Evolutionary conservation across 1,140 invertebrate genomes (phyloP), one percentile per base, ranked within the genome.

Genomic region (Zaprionus nigranus): DNA sequence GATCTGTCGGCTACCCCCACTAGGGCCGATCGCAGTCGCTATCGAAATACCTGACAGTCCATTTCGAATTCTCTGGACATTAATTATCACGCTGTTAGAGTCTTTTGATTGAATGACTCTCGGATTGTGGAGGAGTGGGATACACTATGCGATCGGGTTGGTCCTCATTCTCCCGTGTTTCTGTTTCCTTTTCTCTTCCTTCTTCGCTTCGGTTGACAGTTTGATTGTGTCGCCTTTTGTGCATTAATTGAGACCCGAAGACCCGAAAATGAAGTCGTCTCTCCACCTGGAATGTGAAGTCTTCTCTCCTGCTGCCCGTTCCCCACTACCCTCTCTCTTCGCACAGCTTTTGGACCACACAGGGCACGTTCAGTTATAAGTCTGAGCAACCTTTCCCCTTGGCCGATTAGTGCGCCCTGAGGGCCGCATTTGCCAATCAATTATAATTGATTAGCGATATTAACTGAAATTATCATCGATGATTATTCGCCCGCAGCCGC

Each of bases 371-470:
- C 13, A 30, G n/a, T 20, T 51, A 24, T n/a, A n/a, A 7, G 13
- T 49, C 17, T n/a, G 43, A 38, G 40, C 1, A 62, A 69, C 53
- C 38, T 38, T 58, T 36, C 28, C 53, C n/a, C 34, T 56, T 7
- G n/a, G n/a, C 40, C 40, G 40, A 62, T 57, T 69, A 49, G 59
- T 34, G 57, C 24, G 9, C 36, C 58, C 72, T 70, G 38, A 40
- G 53, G 72, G 53, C 30, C 28, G n/a, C 58, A 64, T 78, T 77
- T 83, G 77, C 80, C 74, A 83, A 83, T 86, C 82, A 86, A 86
- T 83, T 83, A 88, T 88, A 83, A 88, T 88, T 86, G 74, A 86
- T 86, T 86, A 73, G 83, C 73, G 57, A 78, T 83, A 84, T 84
- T 78, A 84, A 81, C 57, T n/a, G 56, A 66, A 80, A 67, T 66